Base-by-base conservation (phyloP, 1,140 invertebrate genomes). In the Brachystomella parvula region DNA sequence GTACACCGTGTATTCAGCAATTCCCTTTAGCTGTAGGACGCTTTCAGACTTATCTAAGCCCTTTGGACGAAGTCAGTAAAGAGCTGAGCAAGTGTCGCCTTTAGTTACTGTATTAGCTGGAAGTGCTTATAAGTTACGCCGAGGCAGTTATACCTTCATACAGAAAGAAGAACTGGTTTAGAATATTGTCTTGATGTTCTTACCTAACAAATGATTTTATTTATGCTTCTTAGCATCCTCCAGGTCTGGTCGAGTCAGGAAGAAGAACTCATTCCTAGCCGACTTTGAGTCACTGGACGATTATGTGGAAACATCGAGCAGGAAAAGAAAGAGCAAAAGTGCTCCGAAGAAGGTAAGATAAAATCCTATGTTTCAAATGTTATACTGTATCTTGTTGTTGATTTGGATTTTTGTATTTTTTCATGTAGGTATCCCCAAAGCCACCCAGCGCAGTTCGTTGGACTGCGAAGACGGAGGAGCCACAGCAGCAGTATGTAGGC, bases 251-350 rank as follows among this genome's bases (percentile, higher is more conserved):
- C 39, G 71, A 33, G 67, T 70, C 12, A 49, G 68, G 49, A 73
- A 73, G 58, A 73, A 73, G 47, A 73, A 70, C 60, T 67, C 72
- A 2, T 47, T 73, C 1, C 53, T 73, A 19, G 67, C 69, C 15
- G 72, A 49, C 0, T 72, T 63, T 65, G 71, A 73, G 39, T 67
- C 67, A 28, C 49, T 64, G 30, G 69, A 73, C 53, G 67, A 30
- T 24, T 44, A 63, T 49, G 69, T 66, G n/a, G 69, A 69, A 61
- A 44, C 53, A 21, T 32, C 31, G 24, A 70, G 68, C 44, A 63
- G 39, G 60, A 1, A 35, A 59, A 28, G 44, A 44, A 69, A 32
- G 64, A 69, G 35, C 26, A 60, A 49, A 44, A 58, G 24, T 47
- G 28, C 53, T 47, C 26, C 35, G 31, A 61, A 56, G 9, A 66